Evolutionary conservation across 1,140 invertebrate species (phyloP).

Genomic region (Helicoverpa armigera): DNA sequence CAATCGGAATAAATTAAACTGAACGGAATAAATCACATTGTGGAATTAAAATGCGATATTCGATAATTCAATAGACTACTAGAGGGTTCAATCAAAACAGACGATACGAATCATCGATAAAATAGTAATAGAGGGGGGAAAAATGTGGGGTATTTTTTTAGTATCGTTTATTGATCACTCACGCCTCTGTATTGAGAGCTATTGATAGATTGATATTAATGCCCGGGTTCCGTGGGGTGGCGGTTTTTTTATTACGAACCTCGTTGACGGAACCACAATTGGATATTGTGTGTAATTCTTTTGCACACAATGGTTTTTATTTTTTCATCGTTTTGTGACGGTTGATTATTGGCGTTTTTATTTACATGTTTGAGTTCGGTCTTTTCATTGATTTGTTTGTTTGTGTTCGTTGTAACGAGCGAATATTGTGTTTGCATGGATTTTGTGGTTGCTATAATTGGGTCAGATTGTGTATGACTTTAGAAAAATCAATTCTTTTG

Average conservation of each 20-base stretch:
- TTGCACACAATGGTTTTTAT: conserved; percentile 62
- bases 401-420: conserved; percentile 45
- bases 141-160: conserved; percentile 70
- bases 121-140: conserved; percentile 63
- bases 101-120: conserved; percentile 68
- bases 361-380: conserved; percentile 58
- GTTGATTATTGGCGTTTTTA: conserved; percentile 69
- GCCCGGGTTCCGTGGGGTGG: conserved; percentile 69
- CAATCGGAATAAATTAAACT: conserved; percentile 50
- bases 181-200: conserved; percentile 80
- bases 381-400: conserved; percentile 61
- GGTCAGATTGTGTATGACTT: conserved; percentile 61
- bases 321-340: conserved; percentile 63
- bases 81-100: conserved; percentile 73
- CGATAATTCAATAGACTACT: conserved; percentile 74
- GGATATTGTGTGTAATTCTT: conserved; percentile 76
- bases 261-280: conserved; percentile 78
- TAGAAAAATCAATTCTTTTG: conserved; percentile 12
- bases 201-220: conserved; percentile 85
- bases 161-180: conserved; percentile 84
- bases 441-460: conserved; percentile 62
- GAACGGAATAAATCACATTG: conserved; percentile 50
- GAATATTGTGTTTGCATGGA: conserved; percentile 39
- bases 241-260: conserved; percentile 76
- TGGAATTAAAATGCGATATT: conserved; percentile 53